Evolutionary conservation across 2,797 vertebrate genomes (phyloP), one percentile per base, ranked within the genome.

Genomic region (Rhinophrynus dorsalis): DNA sequence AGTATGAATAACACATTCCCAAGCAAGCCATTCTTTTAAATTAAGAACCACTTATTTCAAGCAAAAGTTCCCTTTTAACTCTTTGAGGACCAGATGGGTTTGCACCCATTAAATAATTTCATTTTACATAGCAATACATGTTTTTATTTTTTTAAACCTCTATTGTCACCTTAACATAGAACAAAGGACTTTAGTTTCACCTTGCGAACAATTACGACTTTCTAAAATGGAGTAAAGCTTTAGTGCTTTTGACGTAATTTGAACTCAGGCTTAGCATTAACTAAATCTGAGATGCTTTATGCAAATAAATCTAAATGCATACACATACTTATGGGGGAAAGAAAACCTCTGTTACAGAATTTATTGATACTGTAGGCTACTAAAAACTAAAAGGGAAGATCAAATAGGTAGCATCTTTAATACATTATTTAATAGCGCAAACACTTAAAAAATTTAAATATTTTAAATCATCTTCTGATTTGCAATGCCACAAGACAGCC

Each of bases 351-450:
- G 84, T 85, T 89, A 88, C 85, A 89, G 85, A 89, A 91, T 93
- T 94, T 96, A 95, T 94, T 94, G 93, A 92, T 94, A 95, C 92
- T 94, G 93, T 84, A 92, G 86, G 91, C 89, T 82, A 92, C 89
- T 87, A 90, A 89, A 89, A 88, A 92, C 84, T 87, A 90, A 93
- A 86, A 83, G 88, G 82, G 86, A 83, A 15, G 80, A 88, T 83
- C 87, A 90, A 88, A 83, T 78, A 84, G 80, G 86, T 86, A 83
- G 85, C 84, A 83, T 87, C 83, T 85, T 90, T 85, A 84, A 87
- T 88, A 89, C 89, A 88, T 90, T 90, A 90, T 89, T 90, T 91
- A 90, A 90, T 88, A 88, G 78, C 77, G 85, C 84, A 50, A 51
- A 88, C 86, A 91, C 83, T 88, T 91, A 86, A 86, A 91, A 91